These are phyloP conservation scores for Siniperca chuatsi DNA, from an alignment of 2,113 vertebrate genomes.

Conservation along the genomic window DNA sequence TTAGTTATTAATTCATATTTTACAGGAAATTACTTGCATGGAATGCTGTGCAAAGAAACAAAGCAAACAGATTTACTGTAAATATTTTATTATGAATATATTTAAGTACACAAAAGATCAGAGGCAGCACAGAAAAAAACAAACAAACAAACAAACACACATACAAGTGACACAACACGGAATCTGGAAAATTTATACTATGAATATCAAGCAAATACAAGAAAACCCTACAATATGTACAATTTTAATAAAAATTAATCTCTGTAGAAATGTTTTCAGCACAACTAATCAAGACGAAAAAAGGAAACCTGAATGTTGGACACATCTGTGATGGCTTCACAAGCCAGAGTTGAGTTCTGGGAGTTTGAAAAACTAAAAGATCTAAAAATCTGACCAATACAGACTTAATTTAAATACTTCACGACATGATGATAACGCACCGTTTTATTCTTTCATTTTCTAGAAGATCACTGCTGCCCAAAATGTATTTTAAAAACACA, in stretches of 20 bases:
- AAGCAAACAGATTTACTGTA: conserved; percentile 57
- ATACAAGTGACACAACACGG: conserved; percentile 43
- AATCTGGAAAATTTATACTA: conserved; percentile 55
- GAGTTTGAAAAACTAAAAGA: conserved; percentile 45
- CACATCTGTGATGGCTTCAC: conserved; percentile 33
- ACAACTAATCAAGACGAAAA: conserved; percentile 42
- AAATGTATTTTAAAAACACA: conserved; percentile 49
- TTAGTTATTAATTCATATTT: neutral
- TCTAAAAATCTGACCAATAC: conserved; percentile 47
- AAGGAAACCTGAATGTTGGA: conserved; percentile 32
- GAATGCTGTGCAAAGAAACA: conserved; percentile 9
- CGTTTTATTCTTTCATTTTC: conserved; percentile 34
- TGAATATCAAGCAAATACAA: conserved; percentile 58
- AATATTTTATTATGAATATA: conserved; percentile 82
- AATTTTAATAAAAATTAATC: conserved; percentile 69
- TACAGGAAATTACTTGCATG: neutral
- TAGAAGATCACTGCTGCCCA: conserved; percentile 56
- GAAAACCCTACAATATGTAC: conserved; percentile 74
- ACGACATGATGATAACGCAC: conserved; percentile 46
- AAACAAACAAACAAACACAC: conserved; percentile 37
- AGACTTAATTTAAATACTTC: conserved; percentile 60
- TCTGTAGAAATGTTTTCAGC: conserved; percentile 50
- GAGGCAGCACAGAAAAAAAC: conserved; percentile 51
- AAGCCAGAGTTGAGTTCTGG: conserved; percentile 25
- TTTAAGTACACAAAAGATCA: conserved; percentile 71